phyloP scores from a whole-genome alignment of 1,140 invertebrate genomes.

The Oppia nitens region DNA sequence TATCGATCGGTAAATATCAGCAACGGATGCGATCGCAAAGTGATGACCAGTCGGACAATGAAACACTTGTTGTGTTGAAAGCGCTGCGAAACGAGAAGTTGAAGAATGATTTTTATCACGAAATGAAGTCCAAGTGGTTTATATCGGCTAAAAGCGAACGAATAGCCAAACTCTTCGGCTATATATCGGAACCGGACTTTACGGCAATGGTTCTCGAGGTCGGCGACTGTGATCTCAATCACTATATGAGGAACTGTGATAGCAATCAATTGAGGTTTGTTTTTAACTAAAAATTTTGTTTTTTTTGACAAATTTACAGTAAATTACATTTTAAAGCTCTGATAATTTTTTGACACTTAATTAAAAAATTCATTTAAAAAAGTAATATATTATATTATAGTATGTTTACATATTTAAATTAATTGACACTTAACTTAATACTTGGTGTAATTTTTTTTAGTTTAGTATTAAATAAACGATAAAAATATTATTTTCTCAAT shows the following conservation, averaged over 20 bases:
- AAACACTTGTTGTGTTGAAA: slow-evolving; percentile 7
- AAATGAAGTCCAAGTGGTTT: slow-evolving; percentile 6
- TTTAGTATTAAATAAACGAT: too few relatives aligned
- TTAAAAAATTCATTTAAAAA: too few relatives aligned
- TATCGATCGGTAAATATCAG: slow-evolving; percentile 3
- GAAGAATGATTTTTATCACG: not conserved
- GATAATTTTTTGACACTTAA: too few relatives aligned
- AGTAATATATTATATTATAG: too few relatives aligned
- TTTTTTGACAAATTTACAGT: too few relatives aligned
- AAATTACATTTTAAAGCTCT: too few relatives aligned
- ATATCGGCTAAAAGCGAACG: slow-evolving; percentile 2
- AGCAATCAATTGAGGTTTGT: not conserved
- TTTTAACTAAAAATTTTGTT: too few relatives aligned
- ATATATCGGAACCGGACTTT: slow-evolving; percentile 45
- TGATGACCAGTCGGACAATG: not conserved
- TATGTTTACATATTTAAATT: too few relatives aligned
- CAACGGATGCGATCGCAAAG: too few relatives aligned
- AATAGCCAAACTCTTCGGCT: slow-evolving; percentile 3
- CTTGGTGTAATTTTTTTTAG: too few relatives aligned
- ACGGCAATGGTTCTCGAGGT: slow-evolving; percentile 77
- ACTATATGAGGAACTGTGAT: slow-evolving; percentile 45
- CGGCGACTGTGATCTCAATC: slow-evolving; percentile 71
- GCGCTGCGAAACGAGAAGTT: not conserved
- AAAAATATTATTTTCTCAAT: too few relatives aligned
- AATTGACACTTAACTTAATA: too few relatives aligned